A percentile compares a stretch with the other conserved stretches of the same genome.
Conservation (phyloP, 2,797 vertebrate genomes). For the Petrocephalus sullivani region DNA sequence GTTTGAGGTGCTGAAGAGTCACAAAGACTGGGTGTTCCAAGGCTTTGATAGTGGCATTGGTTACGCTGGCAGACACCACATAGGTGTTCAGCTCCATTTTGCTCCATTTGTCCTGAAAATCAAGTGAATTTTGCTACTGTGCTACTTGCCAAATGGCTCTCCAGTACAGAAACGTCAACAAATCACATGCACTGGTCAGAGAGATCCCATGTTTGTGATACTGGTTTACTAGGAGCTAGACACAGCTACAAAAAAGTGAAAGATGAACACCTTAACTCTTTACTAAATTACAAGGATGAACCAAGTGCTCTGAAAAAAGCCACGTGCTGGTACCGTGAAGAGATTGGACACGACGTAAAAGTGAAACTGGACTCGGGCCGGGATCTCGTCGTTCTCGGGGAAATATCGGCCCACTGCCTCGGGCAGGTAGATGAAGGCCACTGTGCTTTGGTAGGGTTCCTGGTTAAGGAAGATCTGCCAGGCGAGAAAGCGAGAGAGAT, state of each 20-base stretch:
- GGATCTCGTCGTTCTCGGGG: constrained; percentile 33
- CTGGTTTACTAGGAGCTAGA: background rate
- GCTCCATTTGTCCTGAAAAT: constrained; percentile 50
- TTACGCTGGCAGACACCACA: constrained; percentile 77
- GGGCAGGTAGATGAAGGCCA: constrained; percentile 77
- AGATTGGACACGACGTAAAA: constrained; percentile 71
- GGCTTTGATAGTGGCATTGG: constrained; percentile 63
- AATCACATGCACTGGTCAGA: no score
- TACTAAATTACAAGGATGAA: background rate
- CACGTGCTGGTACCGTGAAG: constrained; percentile 61
- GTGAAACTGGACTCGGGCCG: constrained; percentile 73
- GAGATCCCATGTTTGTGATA: background rate
- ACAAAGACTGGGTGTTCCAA: constrained; percentile 67
- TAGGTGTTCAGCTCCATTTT: constrained; percentile 65
- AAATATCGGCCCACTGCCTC: constrained; percentile 59
- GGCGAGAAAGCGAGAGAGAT: constrained; percentile 13
- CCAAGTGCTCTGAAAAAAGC: background rate
- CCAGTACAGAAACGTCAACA: background rate
- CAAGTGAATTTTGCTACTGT: background rate
- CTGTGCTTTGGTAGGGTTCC: constrained; percentile 49
- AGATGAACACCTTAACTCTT: background rate
- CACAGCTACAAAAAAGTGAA: background rate
- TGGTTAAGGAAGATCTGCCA: constrained; percentile 67
- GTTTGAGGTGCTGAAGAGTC: constrained; percentile 64
- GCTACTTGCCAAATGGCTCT: background rate